Conservation (phyloP, 2,113 vertebrate species). For the Ameiurus melas region DNA sequence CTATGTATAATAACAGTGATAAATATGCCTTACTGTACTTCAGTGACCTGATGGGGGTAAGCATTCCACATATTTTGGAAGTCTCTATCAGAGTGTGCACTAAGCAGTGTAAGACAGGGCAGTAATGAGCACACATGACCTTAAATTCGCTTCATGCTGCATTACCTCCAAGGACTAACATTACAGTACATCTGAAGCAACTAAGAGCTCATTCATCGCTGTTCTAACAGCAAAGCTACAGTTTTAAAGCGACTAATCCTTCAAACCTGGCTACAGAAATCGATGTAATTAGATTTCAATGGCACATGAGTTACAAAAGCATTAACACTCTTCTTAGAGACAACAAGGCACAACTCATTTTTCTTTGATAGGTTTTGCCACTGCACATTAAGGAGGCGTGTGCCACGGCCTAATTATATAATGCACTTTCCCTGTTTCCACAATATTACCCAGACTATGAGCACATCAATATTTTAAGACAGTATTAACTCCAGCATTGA, state of each 20-base stretch:
- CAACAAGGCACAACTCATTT: slow-evolving; percentile 30
- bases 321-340: slow-evolving; percentile 8
- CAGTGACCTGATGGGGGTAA: neutral
- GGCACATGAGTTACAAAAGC: slow-evolving; percentile 22
- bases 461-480: slow-evolving; percentile 35
- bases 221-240: slow-evolving; percentile 2
- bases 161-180: slow-evolving; percentile 27
- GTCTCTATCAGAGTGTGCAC: neutral
- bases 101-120: slow-evolving; percentile 10
- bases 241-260: slow-evolving; percentile 1
- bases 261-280: slow-evolving; percentile 26
- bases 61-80: neutral
- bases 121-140: slow-evolving; percentile 10
- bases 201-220: neutral
- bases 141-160: slow-evolving; percentile 22
- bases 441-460: slow-evolving; percentile 16
- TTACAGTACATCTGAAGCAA: neutral
- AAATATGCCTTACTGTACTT: neutral
- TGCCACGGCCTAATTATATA: slow-evolving; percentile 20
- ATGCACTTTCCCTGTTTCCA: slow-evolving; percentile 25
- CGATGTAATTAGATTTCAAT: slow-evolving; percentile 28
- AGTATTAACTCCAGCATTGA: slow-evolving; percentile 32
- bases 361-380: slow-evolving; percentile 29
- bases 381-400: neutral
- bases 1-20: neutral